Evolutionary conservation across 2,113 vertebrate genomes (phyloP), one percentile per base, ranked within the genome.

Genomic region (Rhabdomys dilectus): DNA sequence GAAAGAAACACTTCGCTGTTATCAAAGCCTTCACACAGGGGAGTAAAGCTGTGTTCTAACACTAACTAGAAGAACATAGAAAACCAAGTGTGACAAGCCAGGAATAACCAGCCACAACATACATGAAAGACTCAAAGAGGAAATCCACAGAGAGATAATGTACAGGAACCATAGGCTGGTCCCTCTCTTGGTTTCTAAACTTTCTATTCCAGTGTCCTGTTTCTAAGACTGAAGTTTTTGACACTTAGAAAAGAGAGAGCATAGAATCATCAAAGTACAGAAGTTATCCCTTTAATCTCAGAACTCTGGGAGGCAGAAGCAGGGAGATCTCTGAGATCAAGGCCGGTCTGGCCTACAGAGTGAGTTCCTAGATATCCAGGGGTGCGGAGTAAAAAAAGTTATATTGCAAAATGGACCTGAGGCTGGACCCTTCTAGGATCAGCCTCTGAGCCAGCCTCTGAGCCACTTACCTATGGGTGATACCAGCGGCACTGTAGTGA

Each of bases 171-270:
- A 89, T 3, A 58, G 26, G 58, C 72, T 91, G 29, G 48, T 91
- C 22, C 21, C 42, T 10, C 42, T 84, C 24, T 58, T 64, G 9
- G 53, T 88, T 95, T 84, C 72, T 89, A 75, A 95, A 96, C 85
- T 85, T 89, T 58, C 78, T 84, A 9, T 31, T 34, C 60, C 51
- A 17, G 26, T 51, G 3, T 7, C 88, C 66, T 86, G 91, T 62
- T 95, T 91, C 92, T 89, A 91, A 42, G 85, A 89, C 42, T 88
- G 77, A 72, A 73, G 1, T 31, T 19, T 87, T 92, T 93, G 60
- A 90, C 51, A 62, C 56, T 85, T 1, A 16, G 62, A 85, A 95
- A 66, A 77, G 76, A 89, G 5, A 91, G 60, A 9, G 62, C 7
- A 34, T 3, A 53, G 70, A 73, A 53, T 29, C 56, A 78, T 77